Conservation (phyloP, 2,888 invertebrate species). For the Ctenicera cuprea region DNA sequence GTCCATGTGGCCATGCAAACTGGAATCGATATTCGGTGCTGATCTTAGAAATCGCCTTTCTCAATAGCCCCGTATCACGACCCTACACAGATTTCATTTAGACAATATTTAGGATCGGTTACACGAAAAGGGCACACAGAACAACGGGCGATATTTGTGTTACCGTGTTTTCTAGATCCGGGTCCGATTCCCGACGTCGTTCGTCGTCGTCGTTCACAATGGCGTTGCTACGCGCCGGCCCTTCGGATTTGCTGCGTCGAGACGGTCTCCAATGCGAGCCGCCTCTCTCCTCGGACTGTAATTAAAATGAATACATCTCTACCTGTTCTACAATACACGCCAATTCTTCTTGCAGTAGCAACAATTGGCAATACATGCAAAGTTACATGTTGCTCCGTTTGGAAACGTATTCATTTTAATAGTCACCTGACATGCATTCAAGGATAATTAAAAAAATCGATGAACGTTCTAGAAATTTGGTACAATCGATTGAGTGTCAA, state of each 20-base stretch:
- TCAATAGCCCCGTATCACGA: slow-evolving; percentile 79
- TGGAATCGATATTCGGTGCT: slow-evolving; percentile 93
- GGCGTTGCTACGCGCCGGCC: slow-evolving; percentile 75
- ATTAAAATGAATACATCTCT: slow-evolving; percentile 73
- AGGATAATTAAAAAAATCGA: slow-evolving; percentile 47
- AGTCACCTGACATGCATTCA: slow-evolving; percentile 62
- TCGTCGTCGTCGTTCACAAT: slow-evolving; percentile 66
- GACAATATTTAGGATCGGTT: slow-evolving; percentile 39
- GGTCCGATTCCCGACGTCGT: slow-evolving; percentile 71
- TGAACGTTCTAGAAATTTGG: slow-evolving; percentile 48
- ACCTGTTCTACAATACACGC: slow-evolving; percentile 53
- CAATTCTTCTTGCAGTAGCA: slow-evolving; percentile 50
- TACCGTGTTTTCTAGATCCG: slow-evolving; percentile 71
- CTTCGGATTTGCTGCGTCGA: slow-evolving; percentile 87
- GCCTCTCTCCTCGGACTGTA: slow-evolving; percentile 83
- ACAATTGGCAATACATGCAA: slow-evolving; percentile 56
- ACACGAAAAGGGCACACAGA: slow-evolving; percentile 57
- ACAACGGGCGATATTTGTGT: slow-evolving; percentile 60
- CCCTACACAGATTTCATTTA: slow-evolving; percentile 75
- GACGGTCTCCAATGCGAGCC: slow-evolving; percentile 77
- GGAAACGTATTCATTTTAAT: slow-evolving; percentile 72
- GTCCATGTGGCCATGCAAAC: slow-evolving; percentile 88
- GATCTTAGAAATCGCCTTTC: slow-evolving; percentile 83
- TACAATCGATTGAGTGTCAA: slow-evolving; percentile 48
- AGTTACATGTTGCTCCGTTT: slow-evolving; percentile 58